These are phyloP conservation scores for Manis pentadactyla DNA, from an alignment of 2,797 vertebrate species.

Conservation along the genomic window DNA sequence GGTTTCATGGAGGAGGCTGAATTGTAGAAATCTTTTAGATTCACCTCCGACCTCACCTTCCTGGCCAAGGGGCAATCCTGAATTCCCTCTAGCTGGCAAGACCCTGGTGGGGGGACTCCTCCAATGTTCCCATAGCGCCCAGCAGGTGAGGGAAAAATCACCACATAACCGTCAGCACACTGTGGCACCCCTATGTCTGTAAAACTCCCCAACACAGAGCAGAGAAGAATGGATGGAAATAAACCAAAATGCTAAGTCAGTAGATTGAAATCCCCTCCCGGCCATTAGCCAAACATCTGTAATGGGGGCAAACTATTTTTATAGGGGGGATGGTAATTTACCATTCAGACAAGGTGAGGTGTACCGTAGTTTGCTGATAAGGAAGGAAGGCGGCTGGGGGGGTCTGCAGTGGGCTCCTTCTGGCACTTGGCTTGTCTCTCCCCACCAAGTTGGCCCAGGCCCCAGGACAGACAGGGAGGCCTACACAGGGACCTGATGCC, in stretches of 20 bases:
- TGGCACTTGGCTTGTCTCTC: not conserved
- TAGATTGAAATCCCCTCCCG: rapidly evolving
- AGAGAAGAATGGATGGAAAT: not conserved
- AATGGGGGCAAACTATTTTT: not conserved
- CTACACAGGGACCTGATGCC: not conserved
- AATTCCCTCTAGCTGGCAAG: not conserved
- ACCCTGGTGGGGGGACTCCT: not conserved
- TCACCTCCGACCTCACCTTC: not conserved
- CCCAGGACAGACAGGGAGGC: not conserved
- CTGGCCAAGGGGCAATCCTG: not conserved
- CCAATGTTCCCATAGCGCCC: rapidly evolving
- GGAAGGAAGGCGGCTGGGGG: not conserved
- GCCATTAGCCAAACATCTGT: not conserved
- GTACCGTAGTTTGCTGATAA: not conserved
- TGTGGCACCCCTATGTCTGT: not conserved
- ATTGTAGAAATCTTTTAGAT: not conserved
- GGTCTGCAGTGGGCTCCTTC: not conserved
- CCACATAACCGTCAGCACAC: rapidly evolving
- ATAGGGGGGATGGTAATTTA: not conserved
- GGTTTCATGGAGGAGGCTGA: not conserved
- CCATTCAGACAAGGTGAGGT: not conserved
- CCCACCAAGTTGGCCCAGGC: not conserved
- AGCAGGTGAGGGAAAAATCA: not conserved
- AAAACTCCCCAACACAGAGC: not conserved
- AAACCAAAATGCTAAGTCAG: not conserved